phyloP scores from a whole-genome alignment of 2,797 vertebrate species.

The Typhlichthys eigenmanni region DNA sequence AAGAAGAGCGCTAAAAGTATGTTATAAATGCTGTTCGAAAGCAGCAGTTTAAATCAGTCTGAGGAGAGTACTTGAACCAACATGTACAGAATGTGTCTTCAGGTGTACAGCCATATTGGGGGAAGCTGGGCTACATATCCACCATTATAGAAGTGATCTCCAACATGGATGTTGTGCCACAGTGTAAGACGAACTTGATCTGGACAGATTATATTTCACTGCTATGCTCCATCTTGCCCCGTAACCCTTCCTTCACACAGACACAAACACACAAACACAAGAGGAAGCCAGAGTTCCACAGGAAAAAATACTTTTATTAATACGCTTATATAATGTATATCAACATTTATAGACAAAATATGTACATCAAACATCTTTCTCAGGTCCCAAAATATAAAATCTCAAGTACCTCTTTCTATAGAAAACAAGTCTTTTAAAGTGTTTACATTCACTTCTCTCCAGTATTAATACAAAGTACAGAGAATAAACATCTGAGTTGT shows the following conservation, averaged over 20 bases:
- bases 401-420: conserved; percentile 94
- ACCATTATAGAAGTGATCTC: conserved; percentile 51
- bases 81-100: background rate
- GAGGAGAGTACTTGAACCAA: conserved; percentile 14
- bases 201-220: conserved; percentile 26
- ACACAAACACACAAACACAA: background rate
- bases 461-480: conserved; percentile 84
- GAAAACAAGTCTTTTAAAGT: conserved; percentile 89
- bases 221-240: background rate
- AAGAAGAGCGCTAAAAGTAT: no score
- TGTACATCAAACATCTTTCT: conserved; percentile 93
- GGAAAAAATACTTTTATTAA: conserved; percentile 96
- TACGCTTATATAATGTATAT: conserved; percentile 89
- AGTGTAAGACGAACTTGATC: conserved; percentile 26
- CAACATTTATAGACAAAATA: conserved; percentile 97
- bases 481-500: conserved; percentile 81
- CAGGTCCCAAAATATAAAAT: conserved; percentile 96
- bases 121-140: conserved; percentile 17
- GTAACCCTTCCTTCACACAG: background rate
- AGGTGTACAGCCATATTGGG: conserved; percentile 3
- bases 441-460: conserved; percentile 91
- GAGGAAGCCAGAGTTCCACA: conserved; percentile 78
- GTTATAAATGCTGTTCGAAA: conserved; percentile 13
- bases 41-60: conserved; percentile 32
- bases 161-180: conserved; percentile 29